phyloP scores from a whole-genome alignment of 2,113 vertebrate genomes.

The Physeter macrocephalus region DNA sequence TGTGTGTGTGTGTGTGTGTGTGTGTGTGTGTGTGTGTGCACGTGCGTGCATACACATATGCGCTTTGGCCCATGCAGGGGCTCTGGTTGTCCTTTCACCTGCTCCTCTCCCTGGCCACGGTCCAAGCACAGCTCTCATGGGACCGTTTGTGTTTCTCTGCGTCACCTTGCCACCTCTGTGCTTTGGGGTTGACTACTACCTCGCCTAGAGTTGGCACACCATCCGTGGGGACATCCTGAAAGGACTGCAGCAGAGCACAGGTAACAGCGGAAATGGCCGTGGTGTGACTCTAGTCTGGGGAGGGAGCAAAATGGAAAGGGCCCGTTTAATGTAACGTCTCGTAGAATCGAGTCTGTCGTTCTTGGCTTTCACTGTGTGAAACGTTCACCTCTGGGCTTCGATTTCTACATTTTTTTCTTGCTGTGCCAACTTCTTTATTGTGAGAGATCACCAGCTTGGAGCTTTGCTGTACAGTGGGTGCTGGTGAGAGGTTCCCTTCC shows the following conservation, averaged over 20 bases:
- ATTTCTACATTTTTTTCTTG: not conserved
- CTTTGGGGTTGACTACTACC: not conserved
- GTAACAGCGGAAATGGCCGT: not conserved
- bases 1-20: no score
- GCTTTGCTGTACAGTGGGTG: not conserved
- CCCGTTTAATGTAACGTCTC: not conserved
- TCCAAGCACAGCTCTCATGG: not conserved
- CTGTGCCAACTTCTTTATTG: not conserved
- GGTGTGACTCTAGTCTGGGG: not conserved
- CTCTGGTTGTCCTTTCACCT: not conserved
- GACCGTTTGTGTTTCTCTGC: not conserved
- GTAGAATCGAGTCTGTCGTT: not conserved
- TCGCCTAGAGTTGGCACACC: not conserved
- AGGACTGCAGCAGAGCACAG: not conserved
- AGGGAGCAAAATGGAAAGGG: not conserved
- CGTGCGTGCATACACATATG: fast-evolving
- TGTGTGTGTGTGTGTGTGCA: not conserved
- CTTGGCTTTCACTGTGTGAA: not conserved
- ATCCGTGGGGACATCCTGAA: not conserved
- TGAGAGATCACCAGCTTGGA: not conserved
- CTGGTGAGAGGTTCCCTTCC: not conserved
- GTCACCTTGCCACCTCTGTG: not conserved
- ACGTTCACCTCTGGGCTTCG: not conserved
- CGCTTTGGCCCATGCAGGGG: not conserved
- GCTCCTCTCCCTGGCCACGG: fast-evolving